Percentiles rank a stretch among this genome's conserved stretches.
Conservation (phyloP, 64 coral and sea anemone genomes). For the Catalaphyllia jardinei region DNA sequence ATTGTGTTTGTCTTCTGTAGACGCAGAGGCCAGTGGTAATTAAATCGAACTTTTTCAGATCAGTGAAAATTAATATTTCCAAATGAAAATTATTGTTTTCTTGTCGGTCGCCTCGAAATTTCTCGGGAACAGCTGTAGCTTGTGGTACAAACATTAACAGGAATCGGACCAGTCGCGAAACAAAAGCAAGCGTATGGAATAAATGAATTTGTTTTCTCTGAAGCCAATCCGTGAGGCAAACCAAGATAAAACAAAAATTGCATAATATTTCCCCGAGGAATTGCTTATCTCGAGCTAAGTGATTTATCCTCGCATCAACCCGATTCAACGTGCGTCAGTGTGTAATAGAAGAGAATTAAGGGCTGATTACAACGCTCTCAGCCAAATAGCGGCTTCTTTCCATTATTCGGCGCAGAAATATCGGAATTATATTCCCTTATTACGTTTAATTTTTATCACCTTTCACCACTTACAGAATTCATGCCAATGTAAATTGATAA, state of each 20-base stretch:
- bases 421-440: neutral
- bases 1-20: neutral
- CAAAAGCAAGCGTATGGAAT: conserved; percentile 13
- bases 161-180: neutral
- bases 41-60: neutral
- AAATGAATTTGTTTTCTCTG: conserved; percentile 11
- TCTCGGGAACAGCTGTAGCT: conserved; percentile 16
- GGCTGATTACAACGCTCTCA: neutral
- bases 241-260: neutral
- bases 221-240: neutral
- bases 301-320: neutral
- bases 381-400: conserved; percentile 3
- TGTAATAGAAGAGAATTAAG: neutral
- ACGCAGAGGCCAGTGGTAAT: neutral
- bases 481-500: no score
- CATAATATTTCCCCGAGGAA: conserved; percentile 1
- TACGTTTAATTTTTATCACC: neutral
- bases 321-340: neutral
- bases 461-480: neutral
- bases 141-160: neutral
- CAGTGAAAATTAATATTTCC: neutral
- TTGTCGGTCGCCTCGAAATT: neutral
- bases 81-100: neutral
- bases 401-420: neutral
- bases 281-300: neutral